Percentiles rank a stretch among this genome's conserved stretches.
Conservation (phyloP, 2,888 invertebrate genomes). For the Alloscopus bannaensis region DNA sequence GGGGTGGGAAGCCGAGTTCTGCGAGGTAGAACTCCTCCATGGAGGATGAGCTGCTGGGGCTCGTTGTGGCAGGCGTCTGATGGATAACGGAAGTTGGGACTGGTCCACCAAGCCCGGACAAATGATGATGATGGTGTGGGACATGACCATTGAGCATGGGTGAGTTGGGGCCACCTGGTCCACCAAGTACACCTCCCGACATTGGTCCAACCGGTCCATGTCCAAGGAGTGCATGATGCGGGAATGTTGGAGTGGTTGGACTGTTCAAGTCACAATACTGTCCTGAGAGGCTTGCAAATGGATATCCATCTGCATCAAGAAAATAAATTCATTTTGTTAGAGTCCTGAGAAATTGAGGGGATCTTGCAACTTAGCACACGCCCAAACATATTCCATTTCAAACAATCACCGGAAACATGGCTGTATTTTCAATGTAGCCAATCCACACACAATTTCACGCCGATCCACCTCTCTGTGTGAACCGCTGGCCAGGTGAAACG, state of each 20-base stretch:
- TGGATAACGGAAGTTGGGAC: conserved; percentile 77
- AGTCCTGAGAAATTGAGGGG: conserved; percentile 26
- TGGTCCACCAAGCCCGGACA: conserved; percentile 74
- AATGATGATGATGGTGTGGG: conserved; percentile 77
- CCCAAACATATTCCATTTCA: background rate
- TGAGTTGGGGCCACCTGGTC: conserved; percentile 66
- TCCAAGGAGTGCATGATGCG: conserved; percentile 69
- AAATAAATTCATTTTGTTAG: too few relatives aligned
- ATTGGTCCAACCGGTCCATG: conserved; percentile 64
- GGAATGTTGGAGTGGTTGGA: conserved; percentile 72
- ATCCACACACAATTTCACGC: background rate
- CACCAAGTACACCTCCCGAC: conserved; percentile 65
- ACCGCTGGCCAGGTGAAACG: conserved; percentile 3
- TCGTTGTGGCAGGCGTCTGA: conserved; percentile 76
- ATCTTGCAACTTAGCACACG: background rate
- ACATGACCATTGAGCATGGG: conserved; percentile 77
- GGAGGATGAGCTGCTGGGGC: conserved; percentile 80
- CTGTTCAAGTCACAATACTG: conserved; percentile 73
- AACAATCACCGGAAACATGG: conserved; percentile 35
- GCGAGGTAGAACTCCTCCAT: conserved; percentile 91
- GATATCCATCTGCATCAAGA: conserved; percentile 73
- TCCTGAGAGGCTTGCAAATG: conserved; percentile 71
- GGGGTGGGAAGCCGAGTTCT: conserved; percentile 85
- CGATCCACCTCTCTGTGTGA: too few relatives aligned
- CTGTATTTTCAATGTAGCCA: background rate